phyloP scores from a whole-genome alignment of 2,888 invertebrate genomes.

The Minunthozetes semirufus region DNA sequence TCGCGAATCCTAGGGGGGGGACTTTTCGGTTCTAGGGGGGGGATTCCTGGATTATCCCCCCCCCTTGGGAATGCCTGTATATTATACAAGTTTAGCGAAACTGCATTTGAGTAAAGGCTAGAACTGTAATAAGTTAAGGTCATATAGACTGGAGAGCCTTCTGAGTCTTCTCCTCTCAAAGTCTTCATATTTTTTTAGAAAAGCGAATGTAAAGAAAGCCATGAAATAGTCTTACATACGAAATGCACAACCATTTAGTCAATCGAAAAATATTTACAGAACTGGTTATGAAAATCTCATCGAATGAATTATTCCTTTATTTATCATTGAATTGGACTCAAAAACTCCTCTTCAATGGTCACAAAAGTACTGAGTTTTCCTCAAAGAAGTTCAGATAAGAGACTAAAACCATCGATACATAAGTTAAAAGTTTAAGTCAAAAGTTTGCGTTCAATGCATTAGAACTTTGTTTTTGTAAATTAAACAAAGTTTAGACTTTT shows the following conservation, averaged over 20 bases:
- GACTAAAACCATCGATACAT: too few species aligned
- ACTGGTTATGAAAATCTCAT: slow-evolving; percentile 28
- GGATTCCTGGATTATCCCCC: too few species aligned
- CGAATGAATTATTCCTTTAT: background rate
- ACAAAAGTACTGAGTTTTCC: background rate
- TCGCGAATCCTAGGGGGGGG: too few species aligned
- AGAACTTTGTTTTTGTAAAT: too few species aligned
- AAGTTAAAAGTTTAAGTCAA: too few species aligned
- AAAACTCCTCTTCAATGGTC: too few species aligned
- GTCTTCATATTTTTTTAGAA: background rate
- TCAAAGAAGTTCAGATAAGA: background rate
- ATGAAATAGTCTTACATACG: slow-evolving; percentile 3
- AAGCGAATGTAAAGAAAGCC: background rate
- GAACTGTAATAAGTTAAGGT: background rate
- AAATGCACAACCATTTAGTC: background rate
- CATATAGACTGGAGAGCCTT: background rate
- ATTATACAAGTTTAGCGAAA: background rate
- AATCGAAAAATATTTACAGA: slow-evolving; percentile 22
- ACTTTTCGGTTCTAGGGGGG: too few species aligned
- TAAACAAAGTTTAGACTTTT: background rate
- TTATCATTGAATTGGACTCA: too few species aligned
- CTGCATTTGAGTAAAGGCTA: background rate
- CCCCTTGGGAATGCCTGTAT: too few species aligned
- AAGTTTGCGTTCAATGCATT: too few species aligned
- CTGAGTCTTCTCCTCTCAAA: background rate